These are phyloP conservation scores for Lycaena phlaeas DNA, from an alignment of 2,888 invertebrate species.

Conservation along the genomic window DNA sequence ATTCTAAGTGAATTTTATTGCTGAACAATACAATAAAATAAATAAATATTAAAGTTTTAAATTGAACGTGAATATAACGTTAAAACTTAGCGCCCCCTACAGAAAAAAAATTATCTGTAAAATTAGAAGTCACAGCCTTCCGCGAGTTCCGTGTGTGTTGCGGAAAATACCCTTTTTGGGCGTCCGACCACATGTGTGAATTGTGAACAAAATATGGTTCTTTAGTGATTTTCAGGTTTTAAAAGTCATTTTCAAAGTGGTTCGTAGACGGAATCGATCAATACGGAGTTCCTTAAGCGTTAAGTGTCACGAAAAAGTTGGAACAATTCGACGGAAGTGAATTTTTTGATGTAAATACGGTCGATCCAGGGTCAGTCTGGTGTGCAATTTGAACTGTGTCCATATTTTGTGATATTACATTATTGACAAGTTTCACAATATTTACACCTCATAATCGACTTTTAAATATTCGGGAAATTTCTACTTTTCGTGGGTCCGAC, in stretches of 20 bases:
- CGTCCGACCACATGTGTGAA: slow-evolving; percentile 79
- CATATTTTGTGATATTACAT: slow-evolving; percentile 43
- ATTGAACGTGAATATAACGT: slow-evolving; percentile 37
- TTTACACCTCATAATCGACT: slow-evolving; percentile 33
- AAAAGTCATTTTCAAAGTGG: slow-evolving; percentile 44
- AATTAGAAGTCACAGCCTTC: slow-evolving; percentile 71
- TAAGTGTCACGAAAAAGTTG: slow-evolving; percentile 50
- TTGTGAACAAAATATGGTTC: slow-evolving; percentile 69
- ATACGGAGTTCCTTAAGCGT: slow-evolving; percentile 46
- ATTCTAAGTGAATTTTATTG: not conserved
- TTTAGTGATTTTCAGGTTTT: slow-evolving; percentile 52
- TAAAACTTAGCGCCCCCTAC: slow-evolving; percentile 53
- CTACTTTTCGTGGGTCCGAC: slow-evolving; percentile 51
- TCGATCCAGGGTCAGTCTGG: slow-evolving; percentile 64
- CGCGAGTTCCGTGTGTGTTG: slow-evolving; percentile 70
- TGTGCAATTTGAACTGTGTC: slow-evolving; percentile 54
- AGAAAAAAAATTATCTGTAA: slow-evolving; percentile 50
- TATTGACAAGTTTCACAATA: slow-evolving; percentile 31
- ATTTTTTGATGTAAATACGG: slow-evolving; percentile 72
- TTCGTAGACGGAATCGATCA: slow-evolving; percentile 40
- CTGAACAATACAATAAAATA: not conserved
- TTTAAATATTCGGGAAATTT: slow-evolving; percentile 47
- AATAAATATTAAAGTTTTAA: slow-evolving; percentile 12
- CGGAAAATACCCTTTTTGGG: slow-evolving; percentile 79
- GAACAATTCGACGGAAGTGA: slow-evolving; percentile 62